phyloP scores from a whole-genome alignment of 1,140 invertebrate genomes.

The Grapholita molesta region DNA sequence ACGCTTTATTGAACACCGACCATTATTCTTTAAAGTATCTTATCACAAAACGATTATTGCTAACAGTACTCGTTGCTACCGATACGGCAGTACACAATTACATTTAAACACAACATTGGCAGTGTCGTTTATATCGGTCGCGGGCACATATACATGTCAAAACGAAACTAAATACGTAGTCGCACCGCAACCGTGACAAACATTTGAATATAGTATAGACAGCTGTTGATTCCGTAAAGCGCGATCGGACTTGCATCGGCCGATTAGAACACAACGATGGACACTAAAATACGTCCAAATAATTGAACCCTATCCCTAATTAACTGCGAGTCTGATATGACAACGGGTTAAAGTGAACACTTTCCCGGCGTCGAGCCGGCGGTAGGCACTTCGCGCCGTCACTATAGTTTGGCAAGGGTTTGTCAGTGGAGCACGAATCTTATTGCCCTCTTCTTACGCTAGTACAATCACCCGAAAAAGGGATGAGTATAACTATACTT shows the following conservation, averaged over 20 bases:
- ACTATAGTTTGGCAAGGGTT: too few species aligned
- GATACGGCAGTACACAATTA: conserved; percentile 13
- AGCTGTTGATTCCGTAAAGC: conserved; percentile 55
- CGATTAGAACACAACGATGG: conserved; percentile 33
- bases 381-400: too few species aligned
- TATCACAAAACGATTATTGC: conserved; percentile 74
- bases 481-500: too few species aligned
- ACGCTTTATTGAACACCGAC: conserved; percentile 1
- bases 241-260: conserved; percentile 29
- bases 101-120: conserved; percentile 61
- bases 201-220: conserved; percentile 30
- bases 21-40: conserved; percentile 32
- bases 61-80: conserved; percentile 39
- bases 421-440: too few species aligned
- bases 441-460: too few species aligned
- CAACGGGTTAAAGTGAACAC: conserved; percentile 62
- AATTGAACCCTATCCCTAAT: conserved; percentile 40
- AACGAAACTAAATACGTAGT: neutral
- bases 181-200: neutral
- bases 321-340: conserved; percentile 60
- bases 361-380: conserved; percentile 22
- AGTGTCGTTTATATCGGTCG: conserved; percentile 39
- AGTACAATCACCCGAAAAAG: too few species aligned
- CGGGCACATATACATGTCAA: conserved; percentile 8
- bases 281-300: conserved; percentile 27